A percentile compares a stretch with the other conserved stretches of the same genome.
Conservation (phyloP, 2,888 invertebrate species). For the Epicampocera succincta region DNA sequence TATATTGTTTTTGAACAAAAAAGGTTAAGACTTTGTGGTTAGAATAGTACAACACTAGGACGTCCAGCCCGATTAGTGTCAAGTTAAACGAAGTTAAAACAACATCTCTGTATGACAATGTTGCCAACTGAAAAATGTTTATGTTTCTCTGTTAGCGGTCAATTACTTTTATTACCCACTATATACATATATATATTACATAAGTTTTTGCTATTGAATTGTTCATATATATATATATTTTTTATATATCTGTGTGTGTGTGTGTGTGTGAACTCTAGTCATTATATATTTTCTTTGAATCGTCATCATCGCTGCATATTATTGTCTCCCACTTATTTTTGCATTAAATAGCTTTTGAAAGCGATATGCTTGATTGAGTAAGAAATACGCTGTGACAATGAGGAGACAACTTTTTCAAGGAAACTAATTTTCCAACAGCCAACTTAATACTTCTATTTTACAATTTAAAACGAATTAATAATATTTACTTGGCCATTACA, state of each 20-base stretch:
- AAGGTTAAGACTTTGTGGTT: no score
- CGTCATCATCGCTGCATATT: background rate
- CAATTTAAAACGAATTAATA: background rate
- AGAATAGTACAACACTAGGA: no score
- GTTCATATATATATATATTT: constrained; percentile 21
- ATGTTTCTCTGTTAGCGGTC: no score
- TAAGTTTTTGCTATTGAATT: background rate
- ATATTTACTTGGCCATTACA: no score
- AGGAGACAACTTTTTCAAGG: background rate
- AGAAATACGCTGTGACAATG: constrained; percentile 44
- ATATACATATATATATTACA: background rate
- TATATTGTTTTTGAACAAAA: no score
- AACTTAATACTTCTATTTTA: background rate
- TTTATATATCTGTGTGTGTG: background rate
- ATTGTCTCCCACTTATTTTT: constrained; percentile 20
- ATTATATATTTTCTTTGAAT: constrained; percentile 3
- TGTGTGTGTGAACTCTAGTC: constrained; percentile 31
- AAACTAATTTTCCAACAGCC: background rate
- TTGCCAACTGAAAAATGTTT: no score
- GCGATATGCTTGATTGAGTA: constrained; percentile 49
- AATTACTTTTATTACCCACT: constrained; percentile 24
- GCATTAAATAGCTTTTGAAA: constrained; percentile 20
- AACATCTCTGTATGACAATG: no score
- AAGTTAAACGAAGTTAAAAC: no score
- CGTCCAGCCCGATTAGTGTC: no score